Evolutionary conservation across 2,888 invertebrate species (phyloP), one percentile per base, ranked within the genome.

Genomic region (Dexiosoma caninum): DNA sequence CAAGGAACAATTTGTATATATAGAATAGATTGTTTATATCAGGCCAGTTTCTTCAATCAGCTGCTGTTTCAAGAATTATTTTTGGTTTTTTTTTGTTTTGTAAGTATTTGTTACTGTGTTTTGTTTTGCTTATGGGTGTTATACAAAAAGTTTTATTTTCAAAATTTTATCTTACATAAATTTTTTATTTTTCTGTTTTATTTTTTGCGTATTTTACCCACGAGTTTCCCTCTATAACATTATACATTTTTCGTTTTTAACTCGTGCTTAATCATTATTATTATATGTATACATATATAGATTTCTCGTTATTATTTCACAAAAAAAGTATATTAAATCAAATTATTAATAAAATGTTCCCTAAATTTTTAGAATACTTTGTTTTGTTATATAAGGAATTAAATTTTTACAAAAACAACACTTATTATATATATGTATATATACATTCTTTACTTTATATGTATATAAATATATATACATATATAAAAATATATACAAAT

Each of bases 21-120:
- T 81, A 81, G 81, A 81, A 81, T 81, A 77, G 77, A 77, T 81
- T 81, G 81, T 81, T 77, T 74, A 59, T 75, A 60, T 71, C 27
- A 64, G 44, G 35, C 27, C 62, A 32, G 51, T 62, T 19, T 53
- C 19, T 35, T 57, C 9, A 10, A 49, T 14, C 14, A 51, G 60
- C 32, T 62, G 37, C 64, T 64, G 64, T 60, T 42, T 14, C 40
- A 44, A 0, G 4, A 12, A 64, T 14, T 23, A 37, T 23, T 30
- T 75, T 42, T 42, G n/a, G 37, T 35, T 55, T 42, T 57, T 53
- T 35, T 46, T n/a, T n/a, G n/a, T n/a, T n/a, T 55, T 44, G n/a
- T 57, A 21, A 66, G 16, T 10, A 64, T 57, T 53, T 44, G 64
- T 67, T 67, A 59, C 51, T 67, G 77, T 62, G 44, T 55, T 76